Conservation (phyloP, 1,140 invertebrate species). For the Drosophila jambulina region DNA sequence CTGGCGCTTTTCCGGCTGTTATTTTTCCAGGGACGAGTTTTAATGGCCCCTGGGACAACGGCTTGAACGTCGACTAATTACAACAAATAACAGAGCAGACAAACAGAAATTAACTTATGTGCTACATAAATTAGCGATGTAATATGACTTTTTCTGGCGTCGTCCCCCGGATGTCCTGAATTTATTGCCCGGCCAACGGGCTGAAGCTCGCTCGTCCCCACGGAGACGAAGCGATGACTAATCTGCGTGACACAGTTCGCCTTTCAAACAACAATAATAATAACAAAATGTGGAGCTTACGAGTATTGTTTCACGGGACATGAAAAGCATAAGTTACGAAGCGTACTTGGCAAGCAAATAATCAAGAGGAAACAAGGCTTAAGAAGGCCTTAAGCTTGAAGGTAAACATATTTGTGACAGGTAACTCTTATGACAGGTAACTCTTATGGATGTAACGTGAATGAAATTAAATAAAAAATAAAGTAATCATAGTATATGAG, state of each 20-base stretch:
- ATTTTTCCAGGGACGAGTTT: slow-evolving; percentile 57
- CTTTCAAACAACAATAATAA: slow-evolving; percentile 16
- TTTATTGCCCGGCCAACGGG: slow-evolving; percentile 40
- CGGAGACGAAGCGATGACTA: slow-evolving; percentile 39
- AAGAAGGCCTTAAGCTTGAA: not conserved
- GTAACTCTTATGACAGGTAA: not conserved
- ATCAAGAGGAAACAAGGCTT: not conserved
- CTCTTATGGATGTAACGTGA: too few species aligned
- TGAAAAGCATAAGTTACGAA: not conserved
- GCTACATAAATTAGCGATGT: slow-evolving; percentile 76
- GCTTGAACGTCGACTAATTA: slow-evolving; percentile 76
- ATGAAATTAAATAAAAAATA: too few species aligned
- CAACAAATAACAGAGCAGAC: slow-evolving; percentile 70
- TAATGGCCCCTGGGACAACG: slow-evolving; percentile 69
- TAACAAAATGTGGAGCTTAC: slow-evolving; percentile 9
- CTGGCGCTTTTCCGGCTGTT: slow-evolving; percentile 45
- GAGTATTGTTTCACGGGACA: not conserved
- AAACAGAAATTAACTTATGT: slow-evolving; percentile 82
- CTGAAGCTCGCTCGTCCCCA: slow-evolving; percentile 25
- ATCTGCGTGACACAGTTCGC: slow-evolving; percentile 27
- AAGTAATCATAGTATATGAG: too few species aligned
- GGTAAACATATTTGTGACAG: not conserved
- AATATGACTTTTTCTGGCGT: slow-evolving; percentile 62
- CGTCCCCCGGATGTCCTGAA: slow-evolving; percentile 18
- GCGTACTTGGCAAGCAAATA: not conserved